Base-by-base conservation (phyloP, 2,113 vertebrate genomes). In the Hystrix cristata region DNA sequence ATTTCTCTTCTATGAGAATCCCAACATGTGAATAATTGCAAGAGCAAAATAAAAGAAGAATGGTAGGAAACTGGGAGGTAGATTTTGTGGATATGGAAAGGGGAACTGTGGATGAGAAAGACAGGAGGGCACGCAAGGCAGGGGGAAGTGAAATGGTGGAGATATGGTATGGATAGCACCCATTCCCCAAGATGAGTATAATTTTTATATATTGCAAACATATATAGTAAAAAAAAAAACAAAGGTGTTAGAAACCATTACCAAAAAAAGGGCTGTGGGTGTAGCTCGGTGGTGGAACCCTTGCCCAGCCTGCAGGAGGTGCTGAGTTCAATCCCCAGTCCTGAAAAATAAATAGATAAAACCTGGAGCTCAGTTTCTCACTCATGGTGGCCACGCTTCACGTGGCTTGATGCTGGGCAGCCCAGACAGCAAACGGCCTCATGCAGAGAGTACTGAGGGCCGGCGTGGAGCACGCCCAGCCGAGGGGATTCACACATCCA, bases 151-250 rank as follows among this genome's bases (percentile, higher is more conserved):
- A n/a, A 67, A 71, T n/a, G n/a, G 19, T 7, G 67, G 65, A 9
- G 34, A 1, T 19, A 18, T 15, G n/a, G 4, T 7, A 15, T 21
- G 69, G 0, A 11, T 18, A 71, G 6, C n/a, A 1, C 31, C 19
- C n/a, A 71, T 19, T 21, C 16, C n/a, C n/a, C 7, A 38, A 43
- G n/a, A 38, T 38, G 34, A 71, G n/a, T 38, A 18, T 38, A 38
- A 71, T 18, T 38, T 38, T 71, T 71, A 38, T 38, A 8, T 10
- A 38, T 38, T 21, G n/a, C 69, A 38, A 38, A 71, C 69, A 71
- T 18, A 38, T 21, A 38, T 71, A 71, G 21, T 71, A 38, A n/a
- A 31, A 6, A n/a, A 31, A 6, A 71, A 71, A 71, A 38, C 38
- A 71, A 71, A 71, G 15, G n/a, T 34, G 19, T 71, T 71, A 38